Base-by-base conservation (phyloP, 2,113 vertebrate species). In the Prietella phreatophila region DNA sequence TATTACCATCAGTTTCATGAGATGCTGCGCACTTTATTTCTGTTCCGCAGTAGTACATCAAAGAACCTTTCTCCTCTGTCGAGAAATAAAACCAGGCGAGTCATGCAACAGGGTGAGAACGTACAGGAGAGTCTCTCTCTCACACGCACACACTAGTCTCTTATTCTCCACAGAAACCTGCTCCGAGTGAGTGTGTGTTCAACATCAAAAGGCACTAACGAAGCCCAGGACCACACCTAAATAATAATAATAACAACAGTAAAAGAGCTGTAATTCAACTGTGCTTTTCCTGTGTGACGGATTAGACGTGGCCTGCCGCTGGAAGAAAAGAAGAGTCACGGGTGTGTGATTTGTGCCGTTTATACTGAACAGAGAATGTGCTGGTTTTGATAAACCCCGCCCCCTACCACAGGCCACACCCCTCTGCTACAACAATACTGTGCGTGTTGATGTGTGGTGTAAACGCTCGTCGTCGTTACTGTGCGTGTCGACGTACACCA, bases 141-240 rank as follows among this genome's bases (percentile, higher is more conserved):
- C 69, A 39, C 63, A 33, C n/a, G 39, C 67, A 71, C 67, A 71
- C 73, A 75, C 71, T n/a, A n/a, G n/a, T n/a, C n/a, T 53, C 27
- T n/a, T 17, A 8, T 3, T 50, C 22, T 50, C 22, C 27, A 55
- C 76, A 53, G 27, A 55, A 4, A 53, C 3, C 2, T 55, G 76
- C 27, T 76, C 73, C 0, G 55, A 13, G 30, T 82, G 80, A 36
- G n/a, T 39, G 30, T 82, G n/a, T 39, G 30, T 60, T 60, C 11
- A 25, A 83, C 71, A 86, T 81, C 63, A 75, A 95, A 96, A 96
- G 96, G 96, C 96, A 97, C 95, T 93, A 92, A 93, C 92, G 91
- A 93, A 92, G 91, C 91, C 91, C 63, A 75, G 60, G 73, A 91
- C 81, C 50, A 89, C 86, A 85, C 4, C 33, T 8, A 39, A 39